Evolutionary conservation across 2,797 vertebrate genomes (phyloP).

Genomic region (Acanthiza pusilla): DNA sequence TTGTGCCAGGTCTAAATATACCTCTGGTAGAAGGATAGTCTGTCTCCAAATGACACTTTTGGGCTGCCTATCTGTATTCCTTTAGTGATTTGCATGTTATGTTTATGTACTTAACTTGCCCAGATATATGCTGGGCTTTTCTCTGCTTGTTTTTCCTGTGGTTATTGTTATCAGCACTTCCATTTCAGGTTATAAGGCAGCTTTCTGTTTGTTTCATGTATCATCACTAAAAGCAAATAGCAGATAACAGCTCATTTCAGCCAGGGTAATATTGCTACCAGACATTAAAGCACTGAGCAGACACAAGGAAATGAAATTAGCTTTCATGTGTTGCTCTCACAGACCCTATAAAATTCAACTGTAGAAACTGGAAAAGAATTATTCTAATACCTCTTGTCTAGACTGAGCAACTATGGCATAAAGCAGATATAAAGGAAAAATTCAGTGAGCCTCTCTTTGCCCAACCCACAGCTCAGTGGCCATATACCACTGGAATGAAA

Average conservation of each 20-base stretch:
- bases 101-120: conserved; percentile 4
- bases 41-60: conserved; percentile 27
- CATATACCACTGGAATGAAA: neutral
- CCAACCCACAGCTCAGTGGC: neutral
- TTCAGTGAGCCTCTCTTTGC: neutral
- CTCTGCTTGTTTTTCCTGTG: neutral
- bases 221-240: neutral
- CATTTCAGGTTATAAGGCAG: neutral
- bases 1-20: conserved; percentile 6
- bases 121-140: neutral
- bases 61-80: neutral
- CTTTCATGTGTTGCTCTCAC: conserved; percentile 3
- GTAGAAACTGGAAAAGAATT: neutral
- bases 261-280: neutral
- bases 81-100: conserved; percentile 11
- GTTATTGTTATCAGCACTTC: conserved; percentile 4
- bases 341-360: neutral
- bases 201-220: conserved; percentile 5
- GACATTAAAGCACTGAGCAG: neutral
- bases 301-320: conserved; percentile 11
- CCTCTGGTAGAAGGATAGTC: neutral
- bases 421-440: neutral
- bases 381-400: neutral
- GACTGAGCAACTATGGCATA: neutral
- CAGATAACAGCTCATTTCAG: conserved; percentile 3